Percentiles rank a stretch among this genome's conserved stretches.
Evolutionary conservation across 2,113 vertebrate species (phyloP).

Genomic region (Ceyx margarethae): DNA sequence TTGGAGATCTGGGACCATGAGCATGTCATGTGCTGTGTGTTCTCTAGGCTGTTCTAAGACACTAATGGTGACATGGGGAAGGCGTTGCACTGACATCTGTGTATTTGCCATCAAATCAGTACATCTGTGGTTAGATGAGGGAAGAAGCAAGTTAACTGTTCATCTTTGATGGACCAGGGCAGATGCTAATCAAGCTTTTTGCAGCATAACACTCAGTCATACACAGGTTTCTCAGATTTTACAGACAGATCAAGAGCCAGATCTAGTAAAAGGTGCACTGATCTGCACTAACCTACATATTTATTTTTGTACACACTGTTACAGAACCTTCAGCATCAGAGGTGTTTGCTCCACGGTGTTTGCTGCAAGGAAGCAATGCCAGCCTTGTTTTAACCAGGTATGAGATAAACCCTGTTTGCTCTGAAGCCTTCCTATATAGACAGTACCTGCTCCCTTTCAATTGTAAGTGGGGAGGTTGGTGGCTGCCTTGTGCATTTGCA

Average conservation of each 20-base stretch:
- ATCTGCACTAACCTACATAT: not conserved
- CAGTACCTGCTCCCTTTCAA: not conserved
- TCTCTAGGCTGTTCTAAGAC: not conserved
- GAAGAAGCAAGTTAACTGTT: not conserved
- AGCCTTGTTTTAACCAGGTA: not conserved
- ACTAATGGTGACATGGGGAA: not conserved
- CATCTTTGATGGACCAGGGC: not conserved
- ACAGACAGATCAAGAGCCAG: not conserved
- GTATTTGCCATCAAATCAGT: not conserved
- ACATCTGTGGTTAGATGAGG: too few relatives aligned
- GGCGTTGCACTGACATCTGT: not conserved
- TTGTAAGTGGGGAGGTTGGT: not conserved
- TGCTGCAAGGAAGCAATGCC: not conserved
- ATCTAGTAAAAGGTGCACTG: not conserved
- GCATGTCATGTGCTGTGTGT: fast-evolving
- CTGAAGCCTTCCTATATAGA: not conserved
- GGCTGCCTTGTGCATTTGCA: not conserved
- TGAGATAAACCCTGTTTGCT: not conserved
- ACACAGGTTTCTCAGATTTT: not conserved
- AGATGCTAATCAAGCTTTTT: not conserved
- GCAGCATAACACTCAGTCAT: fast-evolving
- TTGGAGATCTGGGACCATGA: not conserved
- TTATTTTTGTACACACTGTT: not conserved
- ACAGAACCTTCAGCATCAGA: not conserved
- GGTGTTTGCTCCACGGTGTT: not conserved